Conservation (phyloP, 2,888 invertebrate genomes). For the Heliconius erato region DNA sequence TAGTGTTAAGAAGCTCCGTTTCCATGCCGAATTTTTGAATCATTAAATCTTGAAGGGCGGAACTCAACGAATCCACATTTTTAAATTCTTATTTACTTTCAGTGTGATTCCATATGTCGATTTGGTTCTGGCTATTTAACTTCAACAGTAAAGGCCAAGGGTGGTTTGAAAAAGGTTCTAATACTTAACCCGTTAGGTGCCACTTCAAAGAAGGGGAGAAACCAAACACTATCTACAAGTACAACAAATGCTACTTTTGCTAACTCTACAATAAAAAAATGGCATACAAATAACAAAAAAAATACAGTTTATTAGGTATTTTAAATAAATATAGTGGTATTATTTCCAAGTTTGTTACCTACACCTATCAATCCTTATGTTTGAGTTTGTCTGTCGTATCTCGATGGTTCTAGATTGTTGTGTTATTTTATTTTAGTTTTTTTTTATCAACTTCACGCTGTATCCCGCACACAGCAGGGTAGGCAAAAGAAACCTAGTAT, state of each 20-base stretch:
- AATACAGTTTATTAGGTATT: neutral
- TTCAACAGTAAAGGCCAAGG: neutral
- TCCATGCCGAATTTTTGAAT: neutral
- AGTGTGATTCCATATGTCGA: conserved; percentile 71
- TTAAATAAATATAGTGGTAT: too few relatives aligned
- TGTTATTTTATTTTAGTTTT: too few relatives aligned
- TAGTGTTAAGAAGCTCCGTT: too few relatives aligned
- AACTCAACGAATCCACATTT: neutral
- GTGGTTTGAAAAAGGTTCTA: conserved; percentile 57
- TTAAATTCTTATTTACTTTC: conserved; percentile 16
- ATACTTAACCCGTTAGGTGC: conserved; percentile 61
- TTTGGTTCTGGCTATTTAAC: conserved; percentile 54
- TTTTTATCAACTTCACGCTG: too few relatives aligned
- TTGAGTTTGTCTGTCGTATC: neutral
- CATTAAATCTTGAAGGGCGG: neutral
- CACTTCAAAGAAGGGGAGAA: conserved; percentile 47
- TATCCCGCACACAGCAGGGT: too few relatives aligned
- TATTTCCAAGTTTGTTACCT: neutral
- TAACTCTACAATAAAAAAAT: neutral
- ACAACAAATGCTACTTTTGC: neutral
- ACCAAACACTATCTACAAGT: conserved; percentile 32
- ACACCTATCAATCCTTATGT: neutral
- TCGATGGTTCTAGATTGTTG: too few relatives aligned
- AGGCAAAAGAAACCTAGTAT: too few relatives aligned
- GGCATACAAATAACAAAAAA: neutral